phyloP scores from a whole-genome alignment of 2,113 vertebrate genomes.

The Sinocyclocheilus anophthalmus region DNA sequence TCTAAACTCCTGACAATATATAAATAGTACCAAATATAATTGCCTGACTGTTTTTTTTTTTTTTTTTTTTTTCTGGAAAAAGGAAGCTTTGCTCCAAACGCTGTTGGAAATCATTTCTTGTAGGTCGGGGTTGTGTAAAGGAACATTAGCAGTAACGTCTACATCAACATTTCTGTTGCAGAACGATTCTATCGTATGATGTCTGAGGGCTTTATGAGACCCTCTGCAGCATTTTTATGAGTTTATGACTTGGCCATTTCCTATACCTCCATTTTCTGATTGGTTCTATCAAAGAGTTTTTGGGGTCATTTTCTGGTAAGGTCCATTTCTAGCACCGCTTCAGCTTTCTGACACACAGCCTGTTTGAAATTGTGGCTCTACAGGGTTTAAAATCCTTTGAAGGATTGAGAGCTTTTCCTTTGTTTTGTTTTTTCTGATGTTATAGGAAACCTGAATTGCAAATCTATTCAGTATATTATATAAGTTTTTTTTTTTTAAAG shows the following conservation, averaged over 20 bases:
- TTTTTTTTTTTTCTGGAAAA: no score
- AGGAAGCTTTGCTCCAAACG: neutral
- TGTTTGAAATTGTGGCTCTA: no score
- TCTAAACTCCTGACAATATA: neutral
- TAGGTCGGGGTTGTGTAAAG: neutral
- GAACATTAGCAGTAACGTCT: neutral
- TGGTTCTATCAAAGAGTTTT: neutral
- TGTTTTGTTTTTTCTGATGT: no score
- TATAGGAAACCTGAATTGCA: no score
- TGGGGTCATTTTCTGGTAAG: neutral
- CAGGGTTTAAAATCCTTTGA: no score
- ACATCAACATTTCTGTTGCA: neutral
- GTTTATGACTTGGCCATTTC: conserved; percentile 4
- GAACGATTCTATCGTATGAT: neutral
- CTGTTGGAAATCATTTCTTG: neutral
- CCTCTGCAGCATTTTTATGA: neutral
- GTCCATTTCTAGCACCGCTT: neutral
- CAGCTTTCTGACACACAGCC: no score
- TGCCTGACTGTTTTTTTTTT: no score
- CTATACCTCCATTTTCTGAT: neutral
- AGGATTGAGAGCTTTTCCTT: no score
- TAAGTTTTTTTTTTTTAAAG: no score
- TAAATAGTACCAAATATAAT: neutral
- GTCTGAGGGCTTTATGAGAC: neutral
- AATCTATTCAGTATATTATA: no score